Conservation (phyloP, 2,113 vertebrate species). For the Grallaria varia region DNA sequence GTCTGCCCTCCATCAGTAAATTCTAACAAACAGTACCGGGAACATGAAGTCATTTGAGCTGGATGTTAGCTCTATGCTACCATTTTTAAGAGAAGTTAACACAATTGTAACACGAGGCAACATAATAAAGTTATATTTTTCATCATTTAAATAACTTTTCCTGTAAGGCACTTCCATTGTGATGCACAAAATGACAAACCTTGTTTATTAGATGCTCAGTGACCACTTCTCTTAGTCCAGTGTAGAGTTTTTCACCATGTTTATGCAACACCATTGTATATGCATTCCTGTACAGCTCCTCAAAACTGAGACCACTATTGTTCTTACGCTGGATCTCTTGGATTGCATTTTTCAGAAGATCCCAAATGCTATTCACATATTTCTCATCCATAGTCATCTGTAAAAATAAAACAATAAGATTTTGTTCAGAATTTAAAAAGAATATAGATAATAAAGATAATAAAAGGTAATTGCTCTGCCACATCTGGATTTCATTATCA, state of each 20-base stretch:
- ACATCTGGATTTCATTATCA: background rate
- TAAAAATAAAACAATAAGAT: constrained; percentile 36
- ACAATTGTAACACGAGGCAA: background rate
- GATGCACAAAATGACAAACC: constrained; percentile 73
- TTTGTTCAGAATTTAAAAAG: background rate
- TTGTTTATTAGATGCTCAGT: constrained; percentile 99
- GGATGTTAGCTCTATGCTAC: background rate
- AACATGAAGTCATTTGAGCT: background rate
- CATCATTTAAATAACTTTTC: background rate
- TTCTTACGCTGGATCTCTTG: constrained; percentile 99
- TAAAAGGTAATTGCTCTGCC: background rate
- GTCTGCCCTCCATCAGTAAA: background rate
- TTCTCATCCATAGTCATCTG: constrained; percentile 99
- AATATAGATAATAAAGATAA: background rate
- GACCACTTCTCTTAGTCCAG: constrained; percentile 96
- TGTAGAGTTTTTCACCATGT: constrained; percentile 98
- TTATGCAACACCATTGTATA: constrained; percentile 99
- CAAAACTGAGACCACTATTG: constrained; percentile 98
- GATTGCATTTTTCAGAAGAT: constrained; percentile 98
- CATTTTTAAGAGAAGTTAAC: background rate
- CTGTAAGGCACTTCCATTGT: background rate
- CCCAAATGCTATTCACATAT: constrained; percentile 99
- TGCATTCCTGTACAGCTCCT: constrained; percentile 98
- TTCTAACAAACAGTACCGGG: background rate
- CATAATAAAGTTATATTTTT: background rate